Percentiles rank a stretch among this genome's conserved stretches.
Evolutionary conservation across 2,888 invertebrate genomes (phyloP).

Genomic region (Diplazon laetatorius): DNA sequence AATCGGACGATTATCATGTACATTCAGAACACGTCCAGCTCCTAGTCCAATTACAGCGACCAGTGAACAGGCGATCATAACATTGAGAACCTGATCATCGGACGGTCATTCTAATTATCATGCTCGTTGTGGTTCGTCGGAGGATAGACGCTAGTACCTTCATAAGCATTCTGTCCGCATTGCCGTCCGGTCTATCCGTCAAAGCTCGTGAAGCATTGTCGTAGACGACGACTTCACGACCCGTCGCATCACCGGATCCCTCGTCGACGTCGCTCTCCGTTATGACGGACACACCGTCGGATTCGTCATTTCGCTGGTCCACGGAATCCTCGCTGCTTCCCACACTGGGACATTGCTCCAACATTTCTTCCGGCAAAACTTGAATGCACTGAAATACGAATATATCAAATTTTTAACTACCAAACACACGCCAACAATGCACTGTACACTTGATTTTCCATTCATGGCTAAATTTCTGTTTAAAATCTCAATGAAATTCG

Average conservation of each 20-base stretch:
- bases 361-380: conserved; percentile 23
- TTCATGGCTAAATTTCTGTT: not conserved
- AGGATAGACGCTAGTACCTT: conserved; percentile 40
- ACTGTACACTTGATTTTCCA: not conserved
- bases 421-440: too few relatives aligned
- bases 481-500: not conserved
- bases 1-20: not conserved
- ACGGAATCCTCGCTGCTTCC: not conserved
- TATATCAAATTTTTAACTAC: too few relatives aligned
- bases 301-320: conserved; percentile 49
- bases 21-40: conserved; percentile 5
- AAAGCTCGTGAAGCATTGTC: not conserved
- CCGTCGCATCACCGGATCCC: not conserved
- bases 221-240: conserved; percentile 11
- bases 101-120: conserved; percentile 33
- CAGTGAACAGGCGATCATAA: conserved; percentile 52
- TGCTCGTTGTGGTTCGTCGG: conserved; percentile 23
- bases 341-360: conserved; percentile 1
- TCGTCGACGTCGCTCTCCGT: conserved; percentile 58
- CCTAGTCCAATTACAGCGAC: conserved; percentile 41
- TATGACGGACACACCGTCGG: conserved; percentile 64
- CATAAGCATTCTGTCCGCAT: conserved; percentile 16
- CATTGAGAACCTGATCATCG: conserved; percentile 45
- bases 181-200: not conserved
- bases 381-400: conserved; percentile 37